Evolutionary conservation across 1,140 invertebrate genomes (phyloP), one percentile per base, ranked within the genome.

Genomic region (Euwallacea fornicatus): DNA sequence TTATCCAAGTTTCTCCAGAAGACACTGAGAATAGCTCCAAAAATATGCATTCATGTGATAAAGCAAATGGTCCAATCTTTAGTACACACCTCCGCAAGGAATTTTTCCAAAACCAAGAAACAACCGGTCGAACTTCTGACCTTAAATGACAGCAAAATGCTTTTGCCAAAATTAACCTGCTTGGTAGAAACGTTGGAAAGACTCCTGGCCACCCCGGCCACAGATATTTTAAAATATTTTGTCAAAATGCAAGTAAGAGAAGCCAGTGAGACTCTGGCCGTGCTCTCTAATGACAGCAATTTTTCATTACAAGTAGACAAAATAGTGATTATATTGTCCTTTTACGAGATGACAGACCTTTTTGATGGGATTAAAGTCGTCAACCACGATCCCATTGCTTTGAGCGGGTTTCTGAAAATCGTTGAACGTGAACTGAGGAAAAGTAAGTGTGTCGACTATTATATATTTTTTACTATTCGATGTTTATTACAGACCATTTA

Each of bases 301-400:
- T 62, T 72, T 44, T 72, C 58, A 8, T 53, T 72, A 9, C 41
- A 46, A 8, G 10, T 62, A 13, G 50, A 63, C 42, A 21, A 60
- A 41, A 68, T 72, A 15, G 9, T 68, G 44, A 68, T 72, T 9
- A 72, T 72, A 44, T 53, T 72, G 47, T 72, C 71, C 2, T 72
- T 72, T 58, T 72, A 72, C 16, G 58, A 68, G 42, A 72, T 72
- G 58, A 67, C 65, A 13, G 63, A 72, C 9, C 42, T 66, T 2
- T 72, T 72, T 46, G 70, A 72, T 56, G 70, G 70, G 7, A 72
- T 72, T 7, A 72, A 72, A 15, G 71, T 72, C 11, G 65, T 72
- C 8, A 72, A 72, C 43, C 71, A 68, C 15, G 65, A 72, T 61
- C 65, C 65, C 7, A 63, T 72, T 33, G 61, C 71, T 11, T 55